A percentile compares a stretch with the other conserved stretches of the same genome.
Evolutionary conservation across 2,888 invertebrate species (phyloP).

Genomic region (Caenorhabditis plicata): DNA sequence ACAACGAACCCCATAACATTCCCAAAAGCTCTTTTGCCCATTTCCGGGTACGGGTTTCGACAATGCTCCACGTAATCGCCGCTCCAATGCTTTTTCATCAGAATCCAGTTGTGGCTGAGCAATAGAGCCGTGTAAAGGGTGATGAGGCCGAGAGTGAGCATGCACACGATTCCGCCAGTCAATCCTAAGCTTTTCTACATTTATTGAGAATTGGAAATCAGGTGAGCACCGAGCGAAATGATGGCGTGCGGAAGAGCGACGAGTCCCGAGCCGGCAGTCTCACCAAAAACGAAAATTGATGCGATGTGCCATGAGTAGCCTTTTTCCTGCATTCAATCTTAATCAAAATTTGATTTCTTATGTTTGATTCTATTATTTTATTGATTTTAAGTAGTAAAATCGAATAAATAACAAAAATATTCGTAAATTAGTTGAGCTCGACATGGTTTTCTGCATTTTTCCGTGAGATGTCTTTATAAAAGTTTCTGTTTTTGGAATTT

Average conservation of each 20-base stretch:
- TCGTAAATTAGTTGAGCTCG: too few species aligned
- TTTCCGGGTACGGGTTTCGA: slow-evolving; percentile 37
- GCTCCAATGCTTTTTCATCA: slow-evolving; percentile 29
- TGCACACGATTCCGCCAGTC: slow-evolving; percentile 11
- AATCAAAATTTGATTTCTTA: too few species aligned
- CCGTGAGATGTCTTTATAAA: too few species aligned
- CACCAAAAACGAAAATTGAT: slow-evolving; percentile 35
- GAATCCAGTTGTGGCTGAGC: slow-evolving; percentile 34
- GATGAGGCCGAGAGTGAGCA: slow-evolving; percentile 23
- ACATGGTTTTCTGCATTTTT: too few species aligned
- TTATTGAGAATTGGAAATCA: background rate
- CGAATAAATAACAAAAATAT: too few species aligned
- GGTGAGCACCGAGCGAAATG: slow-evolving; percentile 15
- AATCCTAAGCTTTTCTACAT: slow-evolving; percentile 10
- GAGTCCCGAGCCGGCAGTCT: slow-evolving; percentile 37
- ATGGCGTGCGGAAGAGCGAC: slow-evolving; percentile 36
- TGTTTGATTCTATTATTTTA: too few species aligned
- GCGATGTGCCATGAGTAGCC: slow-evolving; percentile 36
- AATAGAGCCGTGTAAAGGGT: slow-evolving; percentile 28
- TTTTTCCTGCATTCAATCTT: too few species aligned
- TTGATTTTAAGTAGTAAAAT: too few species aligned
- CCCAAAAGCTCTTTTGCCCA: slow-evolving; percentile 31
- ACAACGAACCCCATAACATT: slow-evolving; percentile 10
- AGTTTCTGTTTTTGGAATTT: too few species aligned
- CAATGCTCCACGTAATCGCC: slow-evolving; percentile 25